Conservation (phyloP, 2,888 invertebrate species). For the Scaptomyza parva region DNA sequence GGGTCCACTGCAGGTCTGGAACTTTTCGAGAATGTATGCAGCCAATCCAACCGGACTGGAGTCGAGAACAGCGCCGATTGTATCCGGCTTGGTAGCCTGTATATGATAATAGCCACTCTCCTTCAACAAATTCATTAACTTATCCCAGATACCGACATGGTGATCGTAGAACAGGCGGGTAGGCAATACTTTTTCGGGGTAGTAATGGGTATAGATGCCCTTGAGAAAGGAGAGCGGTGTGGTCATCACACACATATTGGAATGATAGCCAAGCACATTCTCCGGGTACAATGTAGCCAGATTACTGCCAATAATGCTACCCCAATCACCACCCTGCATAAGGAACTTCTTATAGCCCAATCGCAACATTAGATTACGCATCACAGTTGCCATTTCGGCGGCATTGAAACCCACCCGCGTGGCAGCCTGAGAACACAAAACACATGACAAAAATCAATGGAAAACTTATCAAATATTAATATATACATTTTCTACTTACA, state of each 20-base stretch:
- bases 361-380: slow-evolving; percentile 89
- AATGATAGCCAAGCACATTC: slow-evolving; percentile 86
- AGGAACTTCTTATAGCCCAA: slow-evolving; percentile 88
- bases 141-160: slow-evolving; percentile 85
- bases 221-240: slow-evolving; percentile 81
- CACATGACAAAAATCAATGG: slow-evolving; percentile 14
- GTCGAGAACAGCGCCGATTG: slow-evolving; percentile 87
- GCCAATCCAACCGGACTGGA: slow-evolving; percentile 91
- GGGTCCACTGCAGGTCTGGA: slow-evolving; percentile 90
- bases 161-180: slow-evolving; percentile 86
- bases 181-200: slow-evolving; percentile 84
- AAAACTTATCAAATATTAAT: background rate
- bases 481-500: slow-evolving; percentile 76
- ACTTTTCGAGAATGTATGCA: slow-evolving; percentile 95
- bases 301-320: slow-evolving; percentile 87
- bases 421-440: slow-evolving; percentile 62
- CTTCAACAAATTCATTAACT: slow-evolving; percentile 66
- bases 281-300: slow-evolving; percentile 88
- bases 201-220: slow-evolving; percentile 85
- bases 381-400: slow-evolving; percentile 86
- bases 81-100: slow-evolving; percentile 95
- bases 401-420: slow-evolving; percentile 82
- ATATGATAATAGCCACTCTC: slow-evolving; percentile 90
- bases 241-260: slow-evolving; percentile 87
- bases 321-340: slow-evolving; percentile 94